Base-by-base conservation (phyloP, 2,888 invertebrate species). In the Caenorhabditis zanzibari region DNA sequence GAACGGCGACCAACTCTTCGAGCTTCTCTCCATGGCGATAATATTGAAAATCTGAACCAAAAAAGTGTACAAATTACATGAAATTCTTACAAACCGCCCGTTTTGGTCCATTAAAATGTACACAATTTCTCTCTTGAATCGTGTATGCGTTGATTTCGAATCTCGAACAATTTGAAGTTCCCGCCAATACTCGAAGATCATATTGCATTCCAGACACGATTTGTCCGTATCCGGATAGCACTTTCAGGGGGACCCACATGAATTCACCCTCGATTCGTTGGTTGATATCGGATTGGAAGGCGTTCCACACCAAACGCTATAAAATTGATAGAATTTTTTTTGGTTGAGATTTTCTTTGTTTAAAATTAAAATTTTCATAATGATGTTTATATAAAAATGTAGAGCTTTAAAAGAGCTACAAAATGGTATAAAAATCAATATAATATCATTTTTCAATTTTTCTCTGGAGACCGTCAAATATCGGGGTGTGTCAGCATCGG, bases 221-320 rank as follows among this genome's bases (percentile, higher is more conserved):
- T 38, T 82, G 63, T 14, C 85, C 86, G 19, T 84, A 44, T 6
- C 74, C 84, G 2, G 81, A 72, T 0, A 86, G 35, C n/a, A 87
- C 85, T 59, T 81, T 85, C 32, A 85, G 16, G 12, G 87, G 87
- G 12, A 87, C 73, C 82, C 84, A 85, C 82, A 82, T 84, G 71
- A 41, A 73, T 47, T 79, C 81, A 0, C 61, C 38, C n/a, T 73
- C 75, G 22, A 82, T 77, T 58, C 87, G 44, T 26, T 83, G 61
- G 56, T 87, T 87, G 71, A 87, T 77, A 26, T 87, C 87, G 10
- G 84, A 80, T 44, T 82, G 69, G 68, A 87, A 87, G 1, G 85
- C 82, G 66, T 77, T 84, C 80, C 82, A 82, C 0, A 82, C 71
- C 6, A 87, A 61, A 24, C 85, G 64, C 87, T 87, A 63, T 16